phyloP scores from a whole-genome alignment of 1,140 invertebrate species.

The Holotrichia oblita region DNA sequence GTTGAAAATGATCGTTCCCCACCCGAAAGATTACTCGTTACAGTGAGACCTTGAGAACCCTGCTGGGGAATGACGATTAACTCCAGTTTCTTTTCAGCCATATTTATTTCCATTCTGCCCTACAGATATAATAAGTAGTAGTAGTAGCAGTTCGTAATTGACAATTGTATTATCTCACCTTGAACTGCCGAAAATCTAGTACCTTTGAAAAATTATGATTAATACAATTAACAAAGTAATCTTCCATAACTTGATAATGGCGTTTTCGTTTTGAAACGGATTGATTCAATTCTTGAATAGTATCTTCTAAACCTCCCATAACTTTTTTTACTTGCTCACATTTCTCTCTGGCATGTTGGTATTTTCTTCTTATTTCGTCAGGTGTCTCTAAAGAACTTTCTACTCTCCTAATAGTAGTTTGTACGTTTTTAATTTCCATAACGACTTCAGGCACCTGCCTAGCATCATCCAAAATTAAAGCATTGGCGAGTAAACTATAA shows the following conservation, averaged over 20 bases:
- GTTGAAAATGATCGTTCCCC: conserved; percentile 96
- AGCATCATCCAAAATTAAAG: background rate
- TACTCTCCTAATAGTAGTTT: conserved; percentile 48
- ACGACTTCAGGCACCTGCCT: conserved; percentile 32
- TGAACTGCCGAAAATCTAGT: conserved; percentile 53
- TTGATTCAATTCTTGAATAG: conserved; percentile 47
- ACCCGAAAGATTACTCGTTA: conserved; percentile 82
- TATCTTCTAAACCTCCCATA: conserved; percentile 45
- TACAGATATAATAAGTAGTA: conserved; percentile 54
- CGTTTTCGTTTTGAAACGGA: conserved; percentile 47
- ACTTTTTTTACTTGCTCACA: conserved; percentile 42
- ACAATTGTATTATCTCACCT: conserved; percentile 43
- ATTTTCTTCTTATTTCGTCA: conserved; percentile 46
- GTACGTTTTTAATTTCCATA: conserved; percentile 48
- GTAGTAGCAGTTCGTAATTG: conserved; percentile 27
- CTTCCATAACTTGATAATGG: conserved; percentile 53
- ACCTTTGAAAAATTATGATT: conserved; percentile 54
- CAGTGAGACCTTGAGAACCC: conserved; percentile 59
- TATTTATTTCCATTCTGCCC: conserved; percentile 71
- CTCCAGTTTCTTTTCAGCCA: conserved; percentile 65
- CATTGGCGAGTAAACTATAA: no score
- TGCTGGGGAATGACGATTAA: conserved; percentile 68
- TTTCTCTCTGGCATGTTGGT: conserved; percentile 47
- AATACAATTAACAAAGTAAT: conserved; percentile 54
- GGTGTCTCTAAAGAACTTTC: conserved; percentile 47